Evolutionary conservation across 2,888 invertebrate species (phyloP), one percentile per base, ranked within the genome.

Genomic region (Atethmia centrago): DNA sequence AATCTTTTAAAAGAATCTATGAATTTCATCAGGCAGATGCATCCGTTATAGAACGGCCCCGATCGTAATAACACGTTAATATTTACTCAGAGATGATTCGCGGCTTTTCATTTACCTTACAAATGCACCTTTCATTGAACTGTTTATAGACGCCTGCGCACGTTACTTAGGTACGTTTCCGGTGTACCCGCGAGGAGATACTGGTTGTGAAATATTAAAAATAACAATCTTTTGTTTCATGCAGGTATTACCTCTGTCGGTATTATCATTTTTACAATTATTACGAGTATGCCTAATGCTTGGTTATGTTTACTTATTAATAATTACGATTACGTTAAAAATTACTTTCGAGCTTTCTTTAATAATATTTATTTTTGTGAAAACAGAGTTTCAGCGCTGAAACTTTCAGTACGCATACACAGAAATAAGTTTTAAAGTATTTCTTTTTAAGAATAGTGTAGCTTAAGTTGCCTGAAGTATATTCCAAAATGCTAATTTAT

Each of bases 51-150:
- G 87, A 83, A 66, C 83, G 49, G 53, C 71, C 79, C 21, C 69
- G 40, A 4, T 51, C 61, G 73, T 73, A 75, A 77, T 79, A 75
- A 62, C 65, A 75, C 71, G 79, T 67, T 79, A 72, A 79, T 87
- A 82, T 87, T 85, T 85, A 84, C 79, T 74, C 75, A 53, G 64
- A 81, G 76, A 82, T 79, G 80, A 86, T 88, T 85, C 85, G 83
- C 87, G 83, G 74, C 77, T 86, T 85, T 86, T 82, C 79, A 86
- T 85, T 88, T 78, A 86, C 85, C 85, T 83, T 76, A 75, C 75
- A 79, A 87, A 85, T 85, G 79, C 83, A 87, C 87, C 87, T 87
- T 83, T 70, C 80, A 79, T 74, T 74, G 49, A 64, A 66, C 69
- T 87, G 85, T 88, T 85, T 87, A 82, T 45, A 73, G n/a, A 42